Evolutionary conservation across 2,888 invertebrate genomes (phyloP).

Genomic region (Siphlonurus alternatus): DNA sequence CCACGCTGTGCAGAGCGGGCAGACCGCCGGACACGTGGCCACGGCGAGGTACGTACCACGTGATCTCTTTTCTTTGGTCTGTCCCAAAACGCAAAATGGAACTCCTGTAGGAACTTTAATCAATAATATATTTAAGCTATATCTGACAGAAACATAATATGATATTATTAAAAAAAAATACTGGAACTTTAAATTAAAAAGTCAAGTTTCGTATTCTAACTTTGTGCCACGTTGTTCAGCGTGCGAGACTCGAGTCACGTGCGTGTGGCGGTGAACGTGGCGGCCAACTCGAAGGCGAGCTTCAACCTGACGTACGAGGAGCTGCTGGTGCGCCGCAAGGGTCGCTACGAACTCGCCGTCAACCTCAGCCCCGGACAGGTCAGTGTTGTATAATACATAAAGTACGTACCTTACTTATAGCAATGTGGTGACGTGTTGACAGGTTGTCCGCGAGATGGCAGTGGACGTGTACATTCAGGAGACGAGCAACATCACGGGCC

Average conservation of each 20-base stretch:
- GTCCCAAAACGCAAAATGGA: no score
- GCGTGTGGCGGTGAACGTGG: conserved; percentile 48
- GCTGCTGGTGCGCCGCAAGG: conserved; percentile 41
- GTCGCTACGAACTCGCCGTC: conserved; percentile 37
- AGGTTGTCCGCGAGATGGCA: conserved; percentile 41
- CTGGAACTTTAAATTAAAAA: no score
- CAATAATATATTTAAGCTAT: no score
- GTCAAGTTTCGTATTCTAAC: no score
- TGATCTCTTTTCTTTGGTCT: no score
- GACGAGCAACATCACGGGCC: conserved; percentile 36
- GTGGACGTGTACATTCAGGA: conserved; percentile 48
- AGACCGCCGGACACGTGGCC: conserved; percentile 41
- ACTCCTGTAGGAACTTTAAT: no score
- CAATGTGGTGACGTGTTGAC: conserved; percentile 11
- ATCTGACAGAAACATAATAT: no score
- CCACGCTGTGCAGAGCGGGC: conserved; percentile 37
- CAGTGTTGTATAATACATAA: background rate
- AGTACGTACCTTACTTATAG: background rate
- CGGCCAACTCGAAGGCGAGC: conserved; percentile 38
- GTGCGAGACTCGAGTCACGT: conserved; percentile 54
- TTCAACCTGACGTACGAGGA: conserved; percentile 62
- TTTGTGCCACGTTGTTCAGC: no score
- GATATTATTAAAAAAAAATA: no score
- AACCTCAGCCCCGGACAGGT: background rate
- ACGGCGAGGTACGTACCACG: conserved; percentile 30